A percentile compares a stretch with the other conserved stretches of the same genome.
These are phyloP conservation scores for Drosophila infuscata DNA, from an alignment of 2,888 invertebrate genomes.

Conservation along the genomic window DNA sequence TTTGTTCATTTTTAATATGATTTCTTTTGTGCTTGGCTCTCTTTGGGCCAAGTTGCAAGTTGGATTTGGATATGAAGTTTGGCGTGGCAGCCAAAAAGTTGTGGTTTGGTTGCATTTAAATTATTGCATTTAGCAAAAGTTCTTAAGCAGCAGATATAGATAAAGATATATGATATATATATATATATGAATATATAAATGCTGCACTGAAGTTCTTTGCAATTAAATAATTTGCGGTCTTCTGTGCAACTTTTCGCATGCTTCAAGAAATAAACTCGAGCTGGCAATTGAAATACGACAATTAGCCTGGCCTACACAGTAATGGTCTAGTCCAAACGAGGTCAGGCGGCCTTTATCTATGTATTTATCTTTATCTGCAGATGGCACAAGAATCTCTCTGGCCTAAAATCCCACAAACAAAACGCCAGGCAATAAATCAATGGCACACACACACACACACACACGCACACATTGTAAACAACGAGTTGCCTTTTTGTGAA, in stretches of 20 bases:
- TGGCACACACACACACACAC: constrained; percentile 51
- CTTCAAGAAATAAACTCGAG: constrained; percentile 53
- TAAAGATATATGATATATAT: neutral
- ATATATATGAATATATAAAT: neutral
- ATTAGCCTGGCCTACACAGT: constrained; percentile 58
- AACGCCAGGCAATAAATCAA: constrained; percentile 75
- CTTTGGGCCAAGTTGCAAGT: constrained; percentile 25
- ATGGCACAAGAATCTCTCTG: constrained; percentile 30
- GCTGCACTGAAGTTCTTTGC: constrained; percentile 52
- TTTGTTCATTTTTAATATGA: constrained; percentile 72
- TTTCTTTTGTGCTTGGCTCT: constrained; percentile 53
- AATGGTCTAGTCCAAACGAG: constrained; percentile 57
- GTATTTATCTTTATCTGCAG: constrained; percentile 56
- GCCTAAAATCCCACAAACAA: constrained; percentile 23
- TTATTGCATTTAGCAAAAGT: constrained; percentile 75
- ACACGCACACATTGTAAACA: constrained; percentile 17
- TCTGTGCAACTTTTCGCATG: constrained; percentile 61
- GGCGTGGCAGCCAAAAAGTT: constrained; percentile 48
- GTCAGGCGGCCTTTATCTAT: constrained; percentile 43
- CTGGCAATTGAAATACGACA: constrained; percentile 74
- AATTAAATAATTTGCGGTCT: constrained; percentile 79
- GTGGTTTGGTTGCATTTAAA: constrained; percentile 76
- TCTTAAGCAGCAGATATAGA: constrained; percentile 53
- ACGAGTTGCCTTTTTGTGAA: constrained; percentile 23
- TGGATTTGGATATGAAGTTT: constrained; percentile 30